A percentile compares a stretch with the other conserved stretches of the same genome.
phyloP scores from a whole-genome alignment of 1,140 invertebrate genomes.

The Paralvinella palmiformis region DNA sequence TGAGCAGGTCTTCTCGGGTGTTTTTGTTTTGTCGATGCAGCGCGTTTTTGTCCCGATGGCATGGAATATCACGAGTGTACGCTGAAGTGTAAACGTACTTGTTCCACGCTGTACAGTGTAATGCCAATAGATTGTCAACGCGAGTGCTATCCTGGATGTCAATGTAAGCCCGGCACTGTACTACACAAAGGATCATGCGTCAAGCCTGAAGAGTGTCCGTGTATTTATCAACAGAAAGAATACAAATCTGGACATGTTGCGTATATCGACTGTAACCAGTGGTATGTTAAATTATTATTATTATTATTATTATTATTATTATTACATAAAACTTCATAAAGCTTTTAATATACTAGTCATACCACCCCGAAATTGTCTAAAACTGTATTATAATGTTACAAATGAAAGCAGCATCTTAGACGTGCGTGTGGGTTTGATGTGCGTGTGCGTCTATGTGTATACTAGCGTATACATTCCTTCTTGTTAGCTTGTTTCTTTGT shows the following conservation, averaged over 20 bases:
- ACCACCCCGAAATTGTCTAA: no score
- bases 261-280: conserved; percentile 27
- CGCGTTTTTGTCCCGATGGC: conserved; percentile 10
- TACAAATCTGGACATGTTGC: conserved; percentile 19
- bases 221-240: conserved; percentile 21
- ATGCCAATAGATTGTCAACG: conserved; percentile 2
- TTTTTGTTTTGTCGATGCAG: no score
- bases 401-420: no score
- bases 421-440: no score
- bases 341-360: no score
- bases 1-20: no score
- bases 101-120: conserved; percentile 17
- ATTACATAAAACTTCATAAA: no score
- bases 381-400: no score
- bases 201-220: conserved; percentile 24
- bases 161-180: conserved; percentile 12
- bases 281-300: conserved; percentile 23
- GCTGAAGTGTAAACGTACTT: conserved; percentile 13
- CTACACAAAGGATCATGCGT: conserved; percentile 24
- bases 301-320: no score
- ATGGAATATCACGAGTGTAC: conserved; percentile 19
- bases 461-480: no score
- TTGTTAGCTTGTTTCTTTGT: no score
- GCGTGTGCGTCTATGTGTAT: no score
- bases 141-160: conserved; percentile 17